Evolutionary conservation across 2,797 vertebrate genomes (phyloP).

Genomic region (Etheostoma perlongum): DNA sequence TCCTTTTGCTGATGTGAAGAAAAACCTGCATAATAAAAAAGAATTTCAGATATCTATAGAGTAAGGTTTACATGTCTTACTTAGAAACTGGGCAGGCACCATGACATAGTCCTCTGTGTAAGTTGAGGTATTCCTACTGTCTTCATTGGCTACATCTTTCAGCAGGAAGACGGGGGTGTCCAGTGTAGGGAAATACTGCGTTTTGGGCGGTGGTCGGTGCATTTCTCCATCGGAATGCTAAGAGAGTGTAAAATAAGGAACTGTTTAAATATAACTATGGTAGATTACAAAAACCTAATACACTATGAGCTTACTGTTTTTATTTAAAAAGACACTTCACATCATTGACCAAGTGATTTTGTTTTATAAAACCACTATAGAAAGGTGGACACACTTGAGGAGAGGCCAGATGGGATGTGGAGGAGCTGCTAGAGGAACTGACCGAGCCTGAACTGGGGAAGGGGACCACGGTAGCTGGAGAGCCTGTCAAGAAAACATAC

Average conservation of each 20-base stretch:
- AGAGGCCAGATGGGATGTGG: constrained; percentile 91
- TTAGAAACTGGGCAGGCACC: constrained; percentile 91
- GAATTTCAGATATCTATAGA: background rate
- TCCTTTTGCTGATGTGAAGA: background rate
- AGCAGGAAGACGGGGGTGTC: constrained; percentile 82
- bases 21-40: background rate
- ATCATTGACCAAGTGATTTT: background rate
- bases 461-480: constrained; percentile 87
- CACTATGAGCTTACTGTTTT: background rate
- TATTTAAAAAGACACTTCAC: background rate
- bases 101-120: constrained; percentile 95
- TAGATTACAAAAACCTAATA: background rate
- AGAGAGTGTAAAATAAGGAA: constrained; percentile 16
- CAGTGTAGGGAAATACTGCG: constrained; percentile 77
- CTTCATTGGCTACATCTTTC: constrained; percentile 84
- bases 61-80: constrained; percentile 74
- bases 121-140: constrained; percentile 87
- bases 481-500: constrained; percentile 80
- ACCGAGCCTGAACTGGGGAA: constrained; percentile 90
- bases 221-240: constrained; percentile 90
- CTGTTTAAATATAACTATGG: background rate
- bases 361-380: background rate
- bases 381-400: constrained; percentile 86
- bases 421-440: constrained; percentile 93
- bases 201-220: constrained; percentile 86